Evolutionary conservation across 2,888 invertebrate genomes (phyloP).

Genomic region (Allacma fusca): DNA sequence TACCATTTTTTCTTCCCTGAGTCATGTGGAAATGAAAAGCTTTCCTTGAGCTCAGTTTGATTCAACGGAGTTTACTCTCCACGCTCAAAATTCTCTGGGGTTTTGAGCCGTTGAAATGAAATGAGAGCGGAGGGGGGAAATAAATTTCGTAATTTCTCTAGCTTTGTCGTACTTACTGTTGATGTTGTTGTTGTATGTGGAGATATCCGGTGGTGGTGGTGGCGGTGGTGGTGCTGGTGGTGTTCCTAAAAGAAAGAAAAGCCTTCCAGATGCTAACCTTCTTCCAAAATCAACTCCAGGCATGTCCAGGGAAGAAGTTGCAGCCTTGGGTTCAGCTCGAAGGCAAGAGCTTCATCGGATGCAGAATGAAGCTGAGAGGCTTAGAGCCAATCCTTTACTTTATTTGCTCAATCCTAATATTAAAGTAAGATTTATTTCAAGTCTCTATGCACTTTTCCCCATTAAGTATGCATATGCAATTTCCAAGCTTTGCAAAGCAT

Average conservation of each 20-base stretch:
- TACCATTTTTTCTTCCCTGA: no score
- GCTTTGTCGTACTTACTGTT: no score
- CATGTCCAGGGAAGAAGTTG: conserved; percentile 95
- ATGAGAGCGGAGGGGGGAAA: no score
- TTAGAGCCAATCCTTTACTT: conserved; percentile 92
- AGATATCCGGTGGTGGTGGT: conserved; percentile 67
- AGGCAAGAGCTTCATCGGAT: conserved; percentile 93
- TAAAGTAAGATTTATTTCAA: conserved; percentile 75
- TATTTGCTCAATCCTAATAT: conserved; percentile 97
- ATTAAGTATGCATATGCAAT: conserved; percentile 9
- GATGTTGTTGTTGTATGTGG: no score
- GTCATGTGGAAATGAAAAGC: no score
- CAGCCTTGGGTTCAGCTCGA: conserved; percentile 89
- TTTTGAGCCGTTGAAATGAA: no score
- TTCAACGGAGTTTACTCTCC: no score
- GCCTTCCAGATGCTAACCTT: conserved; percentile 92
- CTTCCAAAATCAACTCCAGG: conserved; percentile 80
- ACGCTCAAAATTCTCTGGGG: no score
- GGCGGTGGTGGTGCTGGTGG: conserved; percentile 68
- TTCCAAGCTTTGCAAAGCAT: no score
- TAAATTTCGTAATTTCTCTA: no score
- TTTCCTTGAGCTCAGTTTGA: no score
- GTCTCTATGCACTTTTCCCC: conserved; percentile 22
- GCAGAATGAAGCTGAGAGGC: conserved; percentile 88
- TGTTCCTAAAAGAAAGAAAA: conserved; percentile 90